Evolutionary conservation across 37 sponge, comb jelly and placozoan genomes (phyloP), one percentile per base, ranked within the genome.

Genomic region (Haliclona indistincta): DNA sequence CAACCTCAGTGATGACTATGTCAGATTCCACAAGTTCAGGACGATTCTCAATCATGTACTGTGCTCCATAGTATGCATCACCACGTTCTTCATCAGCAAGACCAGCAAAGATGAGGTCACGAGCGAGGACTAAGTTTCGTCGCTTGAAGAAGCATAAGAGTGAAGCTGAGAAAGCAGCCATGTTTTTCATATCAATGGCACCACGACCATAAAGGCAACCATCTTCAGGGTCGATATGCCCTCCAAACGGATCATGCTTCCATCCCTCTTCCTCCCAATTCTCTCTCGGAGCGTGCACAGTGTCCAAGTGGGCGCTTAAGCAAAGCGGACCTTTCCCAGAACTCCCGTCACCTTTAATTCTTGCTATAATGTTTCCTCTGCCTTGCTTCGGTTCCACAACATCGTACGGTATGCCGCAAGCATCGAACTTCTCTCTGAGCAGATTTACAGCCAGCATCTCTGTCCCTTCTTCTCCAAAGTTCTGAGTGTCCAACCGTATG

Each of bases 201-300:
- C 93, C 93, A 20, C 93, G 66, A 23, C 93, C 93, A 64, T 93
- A 93, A 0, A 93, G 71, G 67, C 93, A 93, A 23, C 86, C 93
- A 49, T 93, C 93, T 67, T 84, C 93, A 61, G 88, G 86, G 60
- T 93, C 85, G 19, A 93, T 88, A 60, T 74, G 78, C 3, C 74
- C 93, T 32, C 82, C 85, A 41, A 70, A 93, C 0, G 93, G 93
- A 36, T 81, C 67, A 58, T 88, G 85, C 73, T 84, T 87, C 93
- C 93, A 93, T 17, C 93, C 93, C 36, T 76, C 81, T 28, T 58
- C 75, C 54, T 77, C 74, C 93, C 93, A 93, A 60, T 84, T 68
- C 37, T 84, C 89, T 54, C 76, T 84, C 0, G 93, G 93, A 28
- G 93, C 93, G 25, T 63, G 73, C 20, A 93, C 93, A 0, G 86